These are phyloP conservation scores for Euplagia quadripunctaria DNA, from an alignment of 2,888 invertebrate species.

Conservation along the genomic window DNA sequence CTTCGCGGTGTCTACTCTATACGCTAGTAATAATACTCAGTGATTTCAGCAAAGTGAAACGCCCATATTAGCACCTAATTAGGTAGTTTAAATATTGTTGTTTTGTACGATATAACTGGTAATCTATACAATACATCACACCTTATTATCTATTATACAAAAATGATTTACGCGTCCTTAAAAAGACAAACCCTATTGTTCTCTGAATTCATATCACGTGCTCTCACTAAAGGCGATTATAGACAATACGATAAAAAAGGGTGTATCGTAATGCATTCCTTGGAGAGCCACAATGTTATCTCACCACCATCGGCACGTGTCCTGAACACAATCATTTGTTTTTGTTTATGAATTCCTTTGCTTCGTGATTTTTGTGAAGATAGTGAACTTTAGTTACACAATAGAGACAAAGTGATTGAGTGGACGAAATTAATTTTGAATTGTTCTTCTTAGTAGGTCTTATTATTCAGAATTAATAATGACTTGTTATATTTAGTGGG, in stretches of 20 bases:
- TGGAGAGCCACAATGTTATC: constrained; percentile 73
- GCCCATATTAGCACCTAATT: not conserved
- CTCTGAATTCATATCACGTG: constrained; percentile 41
- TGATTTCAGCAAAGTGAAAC: not conserved
- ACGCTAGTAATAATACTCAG: not conserved
- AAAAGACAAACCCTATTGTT: constrained; percentile 42
- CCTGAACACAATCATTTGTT: constrained; percentile 60
- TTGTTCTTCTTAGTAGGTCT: not conserved
- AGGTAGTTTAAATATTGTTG: not conserved
- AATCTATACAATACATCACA: constrained; percentile 21
- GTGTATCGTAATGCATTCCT: constrained; percentile 37
- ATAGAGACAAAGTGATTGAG: not conserved
- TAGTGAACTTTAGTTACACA: constrained; percentile 10
- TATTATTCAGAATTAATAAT: too few species aligned
- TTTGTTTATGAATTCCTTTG: constrained; percentile 65
- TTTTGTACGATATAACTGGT: not conserved
- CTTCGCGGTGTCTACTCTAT: too few species aligned
- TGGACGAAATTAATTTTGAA: not conserved
- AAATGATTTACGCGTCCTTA: constrained; percentile 27
- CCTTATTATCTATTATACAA: constrained; percentile 32
- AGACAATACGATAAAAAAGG: constrained; percentile 41
- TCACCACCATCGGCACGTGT: constrained; percentile 78
- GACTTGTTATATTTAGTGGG: too few species aligned
- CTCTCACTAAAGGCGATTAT: constrained; percentile 36
- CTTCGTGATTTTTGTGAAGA: constrained; percentile 36